Evolutionary conservation across 2,797 vertebrate species (phyloP).

Genomic region (Halcyon smyrnensis): DNA sequence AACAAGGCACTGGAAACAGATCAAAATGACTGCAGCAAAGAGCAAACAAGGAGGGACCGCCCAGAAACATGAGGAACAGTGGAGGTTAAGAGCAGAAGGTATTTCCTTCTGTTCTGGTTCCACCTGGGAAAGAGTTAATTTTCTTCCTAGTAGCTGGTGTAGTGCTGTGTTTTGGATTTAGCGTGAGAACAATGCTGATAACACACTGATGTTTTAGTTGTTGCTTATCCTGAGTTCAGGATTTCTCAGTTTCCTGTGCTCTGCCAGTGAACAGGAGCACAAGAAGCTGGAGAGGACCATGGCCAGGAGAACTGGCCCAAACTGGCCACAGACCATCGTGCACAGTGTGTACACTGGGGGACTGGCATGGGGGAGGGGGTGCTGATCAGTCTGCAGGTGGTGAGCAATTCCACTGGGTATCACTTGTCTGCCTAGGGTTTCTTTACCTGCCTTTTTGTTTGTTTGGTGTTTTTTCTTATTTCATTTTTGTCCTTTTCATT

Average conservation of each 20-base stretch:
- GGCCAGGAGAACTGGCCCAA: background rate
- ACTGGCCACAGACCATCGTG: background rate
- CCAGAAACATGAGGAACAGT: accelerated
- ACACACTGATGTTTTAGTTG: background rate
- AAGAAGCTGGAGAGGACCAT: background rate
- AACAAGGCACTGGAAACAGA: background rate
- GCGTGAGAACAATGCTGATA: background rate
- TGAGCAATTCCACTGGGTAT: background rate
- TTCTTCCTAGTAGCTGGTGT: background rate
- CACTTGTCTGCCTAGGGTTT: background rate
- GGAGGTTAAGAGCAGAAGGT: background rate
- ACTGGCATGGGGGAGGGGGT: background rate
- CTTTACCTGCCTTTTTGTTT: background rate
- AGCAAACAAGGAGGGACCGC: background rate
- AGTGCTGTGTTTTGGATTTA: background rate
- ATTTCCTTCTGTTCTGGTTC: background rate
- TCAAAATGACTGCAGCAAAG: background rate
- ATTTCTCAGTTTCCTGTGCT: background rate
- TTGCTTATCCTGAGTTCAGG: background rate
- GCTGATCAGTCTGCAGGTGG: background rate
- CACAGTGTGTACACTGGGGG: background rate
- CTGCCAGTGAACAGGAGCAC: background rate
- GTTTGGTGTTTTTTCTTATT: too few relatives aligned
- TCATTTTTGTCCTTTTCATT: background rate
- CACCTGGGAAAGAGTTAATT: background rate